Evolutionary conservation across 1,140 invertebrate species (phyloP).

Genomic region (Drosophila repletoides): DNA sequence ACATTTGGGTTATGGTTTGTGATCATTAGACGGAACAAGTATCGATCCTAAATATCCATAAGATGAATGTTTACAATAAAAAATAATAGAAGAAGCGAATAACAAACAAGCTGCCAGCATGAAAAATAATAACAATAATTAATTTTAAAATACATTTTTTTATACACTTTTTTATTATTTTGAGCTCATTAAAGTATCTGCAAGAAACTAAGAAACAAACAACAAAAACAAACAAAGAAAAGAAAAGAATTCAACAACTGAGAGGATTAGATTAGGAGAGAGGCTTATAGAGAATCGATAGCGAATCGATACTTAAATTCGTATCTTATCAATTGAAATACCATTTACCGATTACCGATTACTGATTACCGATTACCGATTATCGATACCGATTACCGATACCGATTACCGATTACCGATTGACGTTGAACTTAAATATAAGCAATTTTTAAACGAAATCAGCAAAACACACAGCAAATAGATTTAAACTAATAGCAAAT

Average conservation of each 20-base stretch:
- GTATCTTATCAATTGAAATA: conserved; percentile 56
- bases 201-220: conserved; percentile 16
- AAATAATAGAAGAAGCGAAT: conserved; percentile 54
- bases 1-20: conserved; percentile 36
- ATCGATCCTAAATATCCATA: conserved; percentile 64
- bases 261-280: conserved; percentile 17
- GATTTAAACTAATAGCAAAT: conserved; percentile 49
- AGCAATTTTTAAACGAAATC: conserved; percentile 63
- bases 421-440: conserved; percentile 54
- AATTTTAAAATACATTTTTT: conserved; percentile 80
- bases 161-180: conserved; percentile 64
- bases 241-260: conserved; percentile 18
- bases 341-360: no score
- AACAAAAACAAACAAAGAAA: conserved; percentile 8
- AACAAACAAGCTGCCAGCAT: conserved; percentile 75
- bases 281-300: conserved; percentile 58
- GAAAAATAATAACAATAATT: conserved; percentile 76
- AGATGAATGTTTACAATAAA: conserved; percentile 23
- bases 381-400: no score
- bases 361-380: no score
- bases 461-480: conserved; percentile 53
- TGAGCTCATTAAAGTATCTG: conserved; percentile 50
- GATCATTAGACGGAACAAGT: conserved; percentile 32
- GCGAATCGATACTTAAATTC: conserved; percentile 45
- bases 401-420: no score